Percentiles rank a stretch among this genome's conserved stretches.
Conservation (phyloP, 2,888 invertebrate species). For the Eupithecia subumbrata region DNA sequence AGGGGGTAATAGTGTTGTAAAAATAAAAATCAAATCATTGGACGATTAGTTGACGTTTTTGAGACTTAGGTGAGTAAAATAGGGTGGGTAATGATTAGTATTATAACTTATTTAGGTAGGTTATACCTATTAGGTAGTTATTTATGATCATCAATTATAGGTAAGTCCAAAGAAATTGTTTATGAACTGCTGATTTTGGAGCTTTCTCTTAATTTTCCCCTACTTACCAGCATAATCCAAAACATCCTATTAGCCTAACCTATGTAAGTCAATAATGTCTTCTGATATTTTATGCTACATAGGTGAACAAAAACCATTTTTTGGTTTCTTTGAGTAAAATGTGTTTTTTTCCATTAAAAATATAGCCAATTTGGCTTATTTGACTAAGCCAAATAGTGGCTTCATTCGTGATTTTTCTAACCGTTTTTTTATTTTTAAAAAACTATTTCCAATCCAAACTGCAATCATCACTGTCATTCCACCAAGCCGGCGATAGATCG, state of each 20-base stretch:
- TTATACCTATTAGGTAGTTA: neutral
- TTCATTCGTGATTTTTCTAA: neutral
- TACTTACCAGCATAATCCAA: neutral
- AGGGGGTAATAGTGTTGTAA: too few species aligned
- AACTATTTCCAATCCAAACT: neutral
- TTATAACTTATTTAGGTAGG: neutral
- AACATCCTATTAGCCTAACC: neutral
- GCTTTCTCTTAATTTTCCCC: neutral
- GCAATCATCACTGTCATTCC: neutral
- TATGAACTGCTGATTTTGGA: neutral
- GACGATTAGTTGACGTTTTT: neutral
- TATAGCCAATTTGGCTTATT: neutral
- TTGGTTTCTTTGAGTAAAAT: neutral
- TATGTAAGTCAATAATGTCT: neutral
- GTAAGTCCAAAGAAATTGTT: neutral
- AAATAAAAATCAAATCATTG: neutral
- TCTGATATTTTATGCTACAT: neutral
- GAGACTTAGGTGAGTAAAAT: neutral
- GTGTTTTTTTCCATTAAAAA: neutral
- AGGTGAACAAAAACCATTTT: neutral
- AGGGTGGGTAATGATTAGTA: neutral
- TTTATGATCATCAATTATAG: neutral
- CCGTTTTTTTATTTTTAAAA: neutral
- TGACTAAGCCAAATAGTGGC: too few species aligned
- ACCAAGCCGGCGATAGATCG: neutral